These are phyloP conservation scores for Epirrhoe tristata DNA, from an alignment of 2,888 invertebrate species.

Conservation along the genomic window DNA sequence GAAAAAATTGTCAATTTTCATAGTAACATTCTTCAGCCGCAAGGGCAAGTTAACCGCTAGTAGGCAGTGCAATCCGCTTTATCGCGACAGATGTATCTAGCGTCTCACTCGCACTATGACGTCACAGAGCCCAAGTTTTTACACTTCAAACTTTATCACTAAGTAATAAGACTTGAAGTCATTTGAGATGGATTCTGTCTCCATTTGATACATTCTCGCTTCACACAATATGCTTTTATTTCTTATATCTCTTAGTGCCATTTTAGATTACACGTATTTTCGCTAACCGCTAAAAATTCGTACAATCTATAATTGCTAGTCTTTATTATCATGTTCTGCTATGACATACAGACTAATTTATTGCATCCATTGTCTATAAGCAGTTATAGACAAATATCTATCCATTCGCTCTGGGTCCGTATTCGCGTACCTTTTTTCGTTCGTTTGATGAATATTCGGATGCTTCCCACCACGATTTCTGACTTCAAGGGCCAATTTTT, in stretches of 20 bases:
- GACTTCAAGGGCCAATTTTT: too few species aligned
- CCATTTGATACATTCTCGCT: constrained; percentile 64
- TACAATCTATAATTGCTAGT: constrained; percentile 1
- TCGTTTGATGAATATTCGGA: too few species aligned
- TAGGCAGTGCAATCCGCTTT: constrained; percentile 6
- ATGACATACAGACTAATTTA: not conserved
- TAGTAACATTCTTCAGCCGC: not conserved
- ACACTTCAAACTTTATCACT: constrained; percentile 37
- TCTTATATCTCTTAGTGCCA: constrained; percentile 42
- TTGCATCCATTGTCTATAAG: not conserved
- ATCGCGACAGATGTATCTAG: constrained; percentile 5
- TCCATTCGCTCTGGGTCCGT: not conserved
- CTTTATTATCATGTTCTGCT: constrained; percentile 9
- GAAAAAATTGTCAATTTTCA: too few species aligned
- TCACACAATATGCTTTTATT: constrained; percentile 56
- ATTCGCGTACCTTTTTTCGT: too few species aligned
- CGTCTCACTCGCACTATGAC: constrained; percentile 1
- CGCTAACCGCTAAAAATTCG: not conserved
- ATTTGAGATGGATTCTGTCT: constrained; percentile 60
- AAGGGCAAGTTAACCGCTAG: not conserved
- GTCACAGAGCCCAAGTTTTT: not conserved
- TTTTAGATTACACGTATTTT: not conserved
- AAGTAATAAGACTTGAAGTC: constrained; percentile 13
- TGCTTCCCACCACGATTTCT: too few species aligned
- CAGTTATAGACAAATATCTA: not conserved